Base-by-base conservation (phyloP, 2,797 vertebrate genomes). In the Protosalanx chinensis region DNA sequence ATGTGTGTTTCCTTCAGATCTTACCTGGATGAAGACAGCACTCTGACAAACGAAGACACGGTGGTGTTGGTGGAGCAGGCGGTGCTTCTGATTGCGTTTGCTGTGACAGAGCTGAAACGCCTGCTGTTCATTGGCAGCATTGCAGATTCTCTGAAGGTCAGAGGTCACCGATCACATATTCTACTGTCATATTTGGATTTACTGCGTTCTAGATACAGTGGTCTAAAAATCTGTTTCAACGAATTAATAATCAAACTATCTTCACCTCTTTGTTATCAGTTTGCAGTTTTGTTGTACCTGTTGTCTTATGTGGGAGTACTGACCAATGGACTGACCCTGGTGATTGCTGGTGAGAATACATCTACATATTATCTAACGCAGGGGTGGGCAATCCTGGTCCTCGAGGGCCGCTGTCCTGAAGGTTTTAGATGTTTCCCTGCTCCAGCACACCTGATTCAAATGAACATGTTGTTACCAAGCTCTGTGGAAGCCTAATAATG, bases 101-200 rank as follows among this genome's bases (percentile, higher is more conserved):
- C 88, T 0, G 67, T 92, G 72, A 90, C 88, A 1, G 93, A 94
- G 80, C 82, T 97, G 69, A 94, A 95, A 73, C 91, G 93, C 37
- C 93, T 96, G 67, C 86, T 96, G 79, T 94, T 97, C 74, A 91
- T 97, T 5, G 92, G 93, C 23, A 94, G 88, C 78, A 70, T 95
- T 2, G 71, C 93, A 51, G 94, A 97, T 82, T 96, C 96, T 3
- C 76, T 96, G 57, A 97, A 97, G 95, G 96, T 97, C 61, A 68
- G 76, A 67, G 46, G 18, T 29, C 23, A 37, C 20, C 51, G 2
- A 15, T 16, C 13, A 35, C 27, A 59, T 23, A 23, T 49, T 16
- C 51, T 46, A 46, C 41, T 46, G 0, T 13, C 10, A 8, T 4
- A 15, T 18, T 5, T 56, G 66, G 30, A n/a, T 29, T n/a, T n/a